These are phyloP conservation scores for Aphodius granarius DNA, from an alignment of 2,888 invertebrate species.

Conservation along the genomic window DNA sequence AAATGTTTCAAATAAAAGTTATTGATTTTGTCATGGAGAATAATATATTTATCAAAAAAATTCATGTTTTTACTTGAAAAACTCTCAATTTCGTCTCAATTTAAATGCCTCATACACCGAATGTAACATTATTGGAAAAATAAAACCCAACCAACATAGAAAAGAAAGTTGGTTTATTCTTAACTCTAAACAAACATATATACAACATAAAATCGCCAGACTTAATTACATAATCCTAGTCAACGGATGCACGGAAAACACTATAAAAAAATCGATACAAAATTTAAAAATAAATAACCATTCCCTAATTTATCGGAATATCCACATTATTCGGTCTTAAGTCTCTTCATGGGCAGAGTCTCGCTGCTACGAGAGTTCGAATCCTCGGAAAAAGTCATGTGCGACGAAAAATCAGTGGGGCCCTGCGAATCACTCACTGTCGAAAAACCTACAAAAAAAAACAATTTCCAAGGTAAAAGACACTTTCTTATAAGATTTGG, in stretches of 20 bases:
- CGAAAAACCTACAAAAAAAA: constrained; percentile 71
- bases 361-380: constrained; percentile 89
- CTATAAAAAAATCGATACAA: background rate
- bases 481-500: background rate
- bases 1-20: too few species aligned
- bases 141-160: too few species aligned
- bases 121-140: too few species aligned
- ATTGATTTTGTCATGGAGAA: too few species aligned
- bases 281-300: background rate
- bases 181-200: background rate
- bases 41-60: too few species aligned
- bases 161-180: too few species aligned
- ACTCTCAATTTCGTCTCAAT: too few species aligned
- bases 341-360: constrained; percentile 67
- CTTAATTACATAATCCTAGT: background rate
- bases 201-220: background rate
- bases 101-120: too few species aligned
- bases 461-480: too few species aligned
- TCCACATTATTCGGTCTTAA: constrained; percentile 77
- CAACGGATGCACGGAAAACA: background rate
- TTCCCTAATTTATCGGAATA: background rate
- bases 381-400: constrained; percentile 87
- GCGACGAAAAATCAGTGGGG: constrained; percentile 79
- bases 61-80: too few species aligned
- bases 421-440: constrained; percentile 90